Percentiles rank a stretch among this genome's conserved stretches.
Evolutionary conservation across 2,113 vertebrate species (phyloP).

Genomic region (Myotis davidii): DNA sequence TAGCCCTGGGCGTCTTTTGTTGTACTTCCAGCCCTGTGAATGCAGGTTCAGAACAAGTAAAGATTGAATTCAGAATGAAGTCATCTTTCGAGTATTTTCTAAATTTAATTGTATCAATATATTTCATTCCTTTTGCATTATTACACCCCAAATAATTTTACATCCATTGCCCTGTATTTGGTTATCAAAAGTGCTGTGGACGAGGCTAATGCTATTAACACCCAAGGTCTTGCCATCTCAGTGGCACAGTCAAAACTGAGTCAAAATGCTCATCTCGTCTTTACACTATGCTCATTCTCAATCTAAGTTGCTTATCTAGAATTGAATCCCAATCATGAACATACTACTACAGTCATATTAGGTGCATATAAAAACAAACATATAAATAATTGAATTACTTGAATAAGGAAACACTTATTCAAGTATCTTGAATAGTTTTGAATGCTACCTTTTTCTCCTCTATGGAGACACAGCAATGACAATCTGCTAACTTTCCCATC

Average conservation of each 20-base stretch:
- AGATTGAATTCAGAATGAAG: background rate
- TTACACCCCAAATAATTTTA: background rate
- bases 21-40: background rate
- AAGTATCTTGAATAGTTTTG: too few species aligned
- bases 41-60: background rate
- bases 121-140: background rate
- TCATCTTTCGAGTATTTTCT: background rate
- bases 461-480: background rate
- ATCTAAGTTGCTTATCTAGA: background rate
- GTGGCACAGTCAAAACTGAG: background rate
- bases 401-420: background rate
- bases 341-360: rapidly evolving
- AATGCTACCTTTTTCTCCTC: background rate
- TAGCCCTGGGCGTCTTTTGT: rapidly evolving
- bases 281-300: background rate
- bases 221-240: background rate
- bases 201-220: background rate
- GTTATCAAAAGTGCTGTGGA: background rate
- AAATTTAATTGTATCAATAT: background rate
- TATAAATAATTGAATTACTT: background rate
- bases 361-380: background rate
- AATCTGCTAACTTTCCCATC: background rate
- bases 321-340: background rate
- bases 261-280: background rate
- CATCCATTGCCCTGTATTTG: background rate